Evolutionary conservation across 2,888 invertebrate genomes (phyloP), one percentile per base, ranked within the genome.

Genomic region (Laothoe populi): DNA sequence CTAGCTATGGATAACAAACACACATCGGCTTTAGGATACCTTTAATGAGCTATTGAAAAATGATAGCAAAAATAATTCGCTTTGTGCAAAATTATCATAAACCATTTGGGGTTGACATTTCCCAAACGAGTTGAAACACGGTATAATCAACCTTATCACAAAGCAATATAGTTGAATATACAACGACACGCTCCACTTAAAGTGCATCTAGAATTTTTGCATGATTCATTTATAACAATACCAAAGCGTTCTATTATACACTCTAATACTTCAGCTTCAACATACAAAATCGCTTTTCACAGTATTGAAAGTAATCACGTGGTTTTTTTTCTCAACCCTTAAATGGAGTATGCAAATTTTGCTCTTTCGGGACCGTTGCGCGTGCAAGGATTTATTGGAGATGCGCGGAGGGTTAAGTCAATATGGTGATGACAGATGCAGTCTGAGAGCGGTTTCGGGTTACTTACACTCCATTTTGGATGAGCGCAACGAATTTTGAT

Each of bases 41-140:
- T 82, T 83, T 92, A 92, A 92, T 92, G 90, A 92, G 88, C 92
- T 90, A 92, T 92, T 92, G 92, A 92, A 92, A 92, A 92, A 92
- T 92, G 92, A 92, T 92, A 87, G 88, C 85, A 86, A 89, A 91
- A 90, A 90, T 90, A 85, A 88, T 89, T 87, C 87, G 77, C 75
- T 73, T 79, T 78, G 71, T 79, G 66, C 73, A 67, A 71, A 88
- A 92, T 91, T 92, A 87, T 81, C 91, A 91, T 91, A 90, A 87
- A 75, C 53, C 53, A 53, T 87, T 83, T 72, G 76, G 88, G 91
- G 89, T 84, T 82, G 77, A 74, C 67, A 71, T 68, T 88, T 87
- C 86, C 79, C 86, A 86, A 79, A 78, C 70, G 40, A 13, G 10
- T 0, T 21, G 59, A 23, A 1, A 8, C 23, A 57, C 16, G 13